Conservation (phyloP, 2,113 vertebrate species). For the Indicator indicator region DNA sequence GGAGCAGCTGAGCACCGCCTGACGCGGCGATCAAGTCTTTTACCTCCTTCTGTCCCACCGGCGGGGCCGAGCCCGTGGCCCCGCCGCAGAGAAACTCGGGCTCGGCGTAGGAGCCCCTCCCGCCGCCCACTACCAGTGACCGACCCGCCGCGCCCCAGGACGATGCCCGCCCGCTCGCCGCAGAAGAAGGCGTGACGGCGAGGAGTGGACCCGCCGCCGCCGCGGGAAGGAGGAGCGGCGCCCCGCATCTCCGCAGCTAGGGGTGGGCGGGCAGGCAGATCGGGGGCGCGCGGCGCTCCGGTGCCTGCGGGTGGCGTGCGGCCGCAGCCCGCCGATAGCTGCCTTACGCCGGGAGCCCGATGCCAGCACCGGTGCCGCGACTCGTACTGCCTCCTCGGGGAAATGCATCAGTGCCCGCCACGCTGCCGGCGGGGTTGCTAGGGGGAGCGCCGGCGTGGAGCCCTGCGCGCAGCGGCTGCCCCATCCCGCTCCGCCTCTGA, state of each 20-base stretch:
- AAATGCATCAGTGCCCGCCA: conserved; percentile 44
- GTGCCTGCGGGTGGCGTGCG: background rate
- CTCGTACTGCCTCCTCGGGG: conserved; percentile 42
- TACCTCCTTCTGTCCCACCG: background rate
- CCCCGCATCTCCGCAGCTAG: background rate
- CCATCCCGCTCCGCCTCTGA: conserved; percentile 23
- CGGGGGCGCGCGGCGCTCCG: background rate
- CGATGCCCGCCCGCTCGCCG: conserved; percentile 12
- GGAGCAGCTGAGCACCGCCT: background rate
- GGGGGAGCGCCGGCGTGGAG: conserved; percentile 48
- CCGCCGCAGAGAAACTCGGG: background rate
- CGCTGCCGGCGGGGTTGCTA: conserved; percentile 31
- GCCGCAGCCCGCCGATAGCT: background rate
- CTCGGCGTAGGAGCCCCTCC: background rate
- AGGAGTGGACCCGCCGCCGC: background rate
- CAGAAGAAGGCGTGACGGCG: conserved; percentile 10
- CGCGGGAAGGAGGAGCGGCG: conserved; percentile 23
- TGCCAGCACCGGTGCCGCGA: conserved; percentile 65
- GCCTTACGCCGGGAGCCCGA: conserved; percentile 45
- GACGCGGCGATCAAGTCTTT: background rate
- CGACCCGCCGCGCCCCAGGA: background rate
- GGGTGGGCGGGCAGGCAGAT: background rate
- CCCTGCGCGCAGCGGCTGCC: conserved; percentile 42
- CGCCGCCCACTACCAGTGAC: background rate
- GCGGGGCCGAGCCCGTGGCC: background rate